phyloP scores from a whole-genome alignment of 2,797 vertebrate species.

The Myotis daubentonii region DNA sequence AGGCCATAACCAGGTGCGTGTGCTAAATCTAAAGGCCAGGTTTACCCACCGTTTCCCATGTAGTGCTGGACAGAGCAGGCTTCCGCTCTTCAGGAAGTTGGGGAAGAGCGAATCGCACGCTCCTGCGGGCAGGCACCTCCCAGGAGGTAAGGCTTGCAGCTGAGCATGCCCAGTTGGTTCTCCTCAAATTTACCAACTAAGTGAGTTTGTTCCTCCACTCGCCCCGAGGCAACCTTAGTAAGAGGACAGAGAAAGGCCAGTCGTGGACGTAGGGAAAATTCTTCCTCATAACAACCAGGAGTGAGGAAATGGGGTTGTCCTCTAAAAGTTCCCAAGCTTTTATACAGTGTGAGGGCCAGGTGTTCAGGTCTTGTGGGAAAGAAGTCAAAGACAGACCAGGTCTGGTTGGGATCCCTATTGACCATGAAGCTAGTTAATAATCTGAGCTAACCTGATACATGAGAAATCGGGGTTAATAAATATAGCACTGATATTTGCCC shows the following conservation, averaged over 20 bases:
- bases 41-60: background rate
- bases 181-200: background rate
- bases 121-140: background rate
- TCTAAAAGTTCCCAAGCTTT: background rate
- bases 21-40: background rate
- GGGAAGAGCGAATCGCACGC: background rate
- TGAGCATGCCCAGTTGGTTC: background rate
- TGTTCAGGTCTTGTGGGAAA: background rate
- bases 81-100: background rate
- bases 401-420: background rate
- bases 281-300: background rate
- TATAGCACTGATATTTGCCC: background rate
- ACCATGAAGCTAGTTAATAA: background rate
- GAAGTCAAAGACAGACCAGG: background rate
- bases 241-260: background rate
- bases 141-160: background rate
- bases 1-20: background rate
- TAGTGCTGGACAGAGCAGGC: background rate
- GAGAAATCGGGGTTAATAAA: constrained; percentile 4
- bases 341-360: background rate
- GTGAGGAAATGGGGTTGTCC: background rate
- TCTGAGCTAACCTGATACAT: background rate
- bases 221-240: background rate
- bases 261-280: background rate
- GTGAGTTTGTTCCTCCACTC: background rate